Evolutionary conservation across 2,888 invertebrate genomes (phyloP).

Genomic region (Heliconius cydno): DNA sequence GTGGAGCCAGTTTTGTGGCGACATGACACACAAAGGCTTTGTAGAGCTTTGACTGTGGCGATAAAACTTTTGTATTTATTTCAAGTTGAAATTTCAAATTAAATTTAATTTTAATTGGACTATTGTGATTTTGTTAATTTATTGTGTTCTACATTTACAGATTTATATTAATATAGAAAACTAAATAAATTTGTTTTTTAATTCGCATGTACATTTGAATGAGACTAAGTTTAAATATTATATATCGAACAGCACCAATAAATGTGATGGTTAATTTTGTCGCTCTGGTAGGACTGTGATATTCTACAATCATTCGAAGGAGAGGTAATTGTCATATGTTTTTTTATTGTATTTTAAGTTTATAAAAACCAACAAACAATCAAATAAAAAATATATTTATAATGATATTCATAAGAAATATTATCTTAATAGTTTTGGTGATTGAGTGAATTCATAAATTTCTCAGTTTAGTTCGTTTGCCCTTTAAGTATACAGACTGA

Average conservation of each 20-base stretch:
- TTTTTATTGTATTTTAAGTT: not conserved
- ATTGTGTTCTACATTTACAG: not conserved
- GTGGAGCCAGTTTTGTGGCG: constrained; percentile 18
- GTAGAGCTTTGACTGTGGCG: not conserved
- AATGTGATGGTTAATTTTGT: too few species aligned
- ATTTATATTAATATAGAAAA: not conserved
- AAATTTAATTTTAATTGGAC: constrained; percentile 5
- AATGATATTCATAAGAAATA: not conserved
- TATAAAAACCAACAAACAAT: not conserved
- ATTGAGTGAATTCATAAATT: constrained; percentile 4
- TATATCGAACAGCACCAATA: too few species aligned
- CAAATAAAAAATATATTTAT: not conserved
- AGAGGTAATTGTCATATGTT: too few species aligned
- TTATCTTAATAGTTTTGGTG: not conserved
- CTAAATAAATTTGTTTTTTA: too few species aligned
- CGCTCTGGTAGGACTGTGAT: too few species aligned
- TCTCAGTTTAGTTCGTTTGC: constrained; percentile 6
- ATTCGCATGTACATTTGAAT: too few species aligned
- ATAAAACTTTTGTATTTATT: constrained; percentile 26
- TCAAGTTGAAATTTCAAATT: constrained; percentile 17
- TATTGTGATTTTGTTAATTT: not conserved
- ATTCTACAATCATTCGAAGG: too few species aligned
- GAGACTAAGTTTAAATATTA: too few species aligned
- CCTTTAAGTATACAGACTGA: constrained; percentile 16
- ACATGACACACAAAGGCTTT: constrained; percentile 27